phyloP scores from a whole-genome alignment of 2,888 invertebrate genomes.

The Pemphredon lugubris region DNA sequence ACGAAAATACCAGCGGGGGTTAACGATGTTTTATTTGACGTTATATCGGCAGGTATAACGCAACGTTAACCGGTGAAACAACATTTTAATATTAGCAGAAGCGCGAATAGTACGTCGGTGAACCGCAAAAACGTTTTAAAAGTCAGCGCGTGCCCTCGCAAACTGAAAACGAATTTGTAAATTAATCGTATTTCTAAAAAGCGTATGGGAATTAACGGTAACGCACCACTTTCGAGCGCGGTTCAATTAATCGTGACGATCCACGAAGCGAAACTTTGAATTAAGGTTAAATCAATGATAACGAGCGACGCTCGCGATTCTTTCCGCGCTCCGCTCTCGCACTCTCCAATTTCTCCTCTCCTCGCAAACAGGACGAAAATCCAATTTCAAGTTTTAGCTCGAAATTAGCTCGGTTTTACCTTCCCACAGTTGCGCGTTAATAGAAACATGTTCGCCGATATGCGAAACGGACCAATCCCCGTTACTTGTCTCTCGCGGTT shows the following conservation, averaged over 20 bases:
- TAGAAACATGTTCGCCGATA: slow-evolving; percentile 49
- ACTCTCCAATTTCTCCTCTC: neutral
- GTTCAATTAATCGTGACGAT: neutral
- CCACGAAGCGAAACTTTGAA: neutral
- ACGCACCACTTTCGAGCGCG: no score
- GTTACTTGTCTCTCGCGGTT: slow-evolving; percentile 30
- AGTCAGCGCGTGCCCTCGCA: no score
- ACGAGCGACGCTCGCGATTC: slow-evolving; percentile 4
- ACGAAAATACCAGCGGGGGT: no score
- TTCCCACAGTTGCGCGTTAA: slow-evolving; percentile 25
- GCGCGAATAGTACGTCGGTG: no score
- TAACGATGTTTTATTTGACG: no score
- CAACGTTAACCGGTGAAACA: no score
- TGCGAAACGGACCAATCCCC: slow-evolving; percentile 31
- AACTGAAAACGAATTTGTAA: no score
- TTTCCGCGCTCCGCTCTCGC: neutral
- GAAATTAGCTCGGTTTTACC: slow-evolving; percentile 47
- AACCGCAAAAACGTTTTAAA: no score
- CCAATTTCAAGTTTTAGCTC: slow-evolving; percentile 44
- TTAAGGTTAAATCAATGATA: slow-evolving; percentile 23
- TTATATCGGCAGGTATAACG: no score
- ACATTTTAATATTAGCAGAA: no score
- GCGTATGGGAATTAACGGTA: no score
- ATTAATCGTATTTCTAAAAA: no score
- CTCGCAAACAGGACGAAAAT: slow-evolving; percentile 21